Base-by-base conservation (phyloP, 1,140 invertebrate genomes). In the Ericerus pela region DNA sequence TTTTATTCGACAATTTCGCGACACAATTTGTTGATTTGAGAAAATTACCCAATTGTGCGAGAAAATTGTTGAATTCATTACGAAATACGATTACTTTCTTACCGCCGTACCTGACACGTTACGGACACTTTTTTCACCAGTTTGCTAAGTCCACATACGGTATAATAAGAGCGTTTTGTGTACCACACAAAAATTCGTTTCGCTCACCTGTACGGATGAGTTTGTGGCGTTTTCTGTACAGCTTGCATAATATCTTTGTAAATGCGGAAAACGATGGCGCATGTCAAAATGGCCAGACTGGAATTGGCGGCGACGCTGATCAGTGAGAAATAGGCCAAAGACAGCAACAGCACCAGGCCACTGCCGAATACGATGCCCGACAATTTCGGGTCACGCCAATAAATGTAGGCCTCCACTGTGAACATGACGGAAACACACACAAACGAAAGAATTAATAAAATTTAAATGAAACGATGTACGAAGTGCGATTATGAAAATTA, bases 161-260 rank as follows among this genome's bases (percentile, higher is more conserved):
- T n/a, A n/a, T n/a, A n/a, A n/a, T n/a, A n/a, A n/a, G n/a, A n/a
- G n/a, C n/a, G n/a, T n/a, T n/a, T n/a, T n/a, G n/a, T 33, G n/a
- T 14, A n/a, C 1, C 22, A 31, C 37, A 26, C 28, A 53, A 27
- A 43, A n/a, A n/a, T 8, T 8, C 12, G 20, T 18, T 11, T 43
- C 18, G 6, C 79, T 82, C 70, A 93, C 90, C 95, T 92, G 82
- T 97, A 97, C 57, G 95, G 93, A 73, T 98, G 91, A 68, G 89
- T 90, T 67, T 96, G 92, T 63, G 85, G 84, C 60, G 91, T 94
- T 73, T 98, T 98, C 73, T 97, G 92, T 60, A 99, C 82, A 61
- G 92, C 91, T 67, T 92, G 88, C 68, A 96, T 79, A 62, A 96
- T 81, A 69, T 85, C 89, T 76, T 94, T 96, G 78, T 96, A 97